These are phyloP conservation scores for Heliocidaris erythrogramma DNA, from an alignment of 35 echinoderm and acorn worm genomes.

Conservation along the genomic window DNA sequence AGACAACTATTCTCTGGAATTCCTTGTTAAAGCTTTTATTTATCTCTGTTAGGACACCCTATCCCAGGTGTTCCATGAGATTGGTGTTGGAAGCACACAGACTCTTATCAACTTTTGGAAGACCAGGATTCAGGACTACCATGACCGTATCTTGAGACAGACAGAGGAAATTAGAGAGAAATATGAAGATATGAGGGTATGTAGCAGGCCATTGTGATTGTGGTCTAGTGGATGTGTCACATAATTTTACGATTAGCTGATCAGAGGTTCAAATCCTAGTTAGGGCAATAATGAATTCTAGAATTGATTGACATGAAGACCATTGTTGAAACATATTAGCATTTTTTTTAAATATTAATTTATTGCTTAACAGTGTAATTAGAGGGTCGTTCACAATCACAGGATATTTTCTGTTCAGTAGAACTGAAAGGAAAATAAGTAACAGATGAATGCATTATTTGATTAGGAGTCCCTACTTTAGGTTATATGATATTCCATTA, in stretches of 20 bases:
- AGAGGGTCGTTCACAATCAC: too few species aligned
- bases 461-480: too few species aligned
- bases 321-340: too few species aligned
- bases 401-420: too few species aligned
- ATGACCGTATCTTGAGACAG: slow-evolving; percentile 61
- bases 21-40: not conserved
- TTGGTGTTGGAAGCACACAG: slow-evolving; percentile 68
- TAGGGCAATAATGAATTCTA: not conserved
- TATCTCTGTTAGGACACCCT: slow-evolving; percentile 70
- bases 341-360: too few species aligned
- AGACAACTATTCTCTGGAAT: slow-evolving; percentile 50
- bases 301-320: too few species aligned
- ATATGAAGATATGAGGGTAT: slow-evolving; percentile 62
- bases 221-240: not conserved
- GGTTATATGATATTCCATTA: too few species aligned
- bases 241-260: not conserved
- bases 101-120: slow-evolving; percentile 89
- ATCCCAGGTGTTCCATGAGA: slow-evolving; percentile 85
- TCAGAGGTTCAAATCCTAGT: not conserved
- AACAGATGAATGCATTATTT: too few species aligned
- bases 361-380: too few species aligned
- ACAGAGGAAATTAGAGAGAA: slow-evolving; percentile 63
- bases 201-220: not conserved
- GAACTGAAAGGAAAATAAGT: too few species aligned
- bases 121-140: slow-evolving; percentile 78